Conservation (phyloP, 2,113 vertebrate species). For the Vidua macroura region DNA sequence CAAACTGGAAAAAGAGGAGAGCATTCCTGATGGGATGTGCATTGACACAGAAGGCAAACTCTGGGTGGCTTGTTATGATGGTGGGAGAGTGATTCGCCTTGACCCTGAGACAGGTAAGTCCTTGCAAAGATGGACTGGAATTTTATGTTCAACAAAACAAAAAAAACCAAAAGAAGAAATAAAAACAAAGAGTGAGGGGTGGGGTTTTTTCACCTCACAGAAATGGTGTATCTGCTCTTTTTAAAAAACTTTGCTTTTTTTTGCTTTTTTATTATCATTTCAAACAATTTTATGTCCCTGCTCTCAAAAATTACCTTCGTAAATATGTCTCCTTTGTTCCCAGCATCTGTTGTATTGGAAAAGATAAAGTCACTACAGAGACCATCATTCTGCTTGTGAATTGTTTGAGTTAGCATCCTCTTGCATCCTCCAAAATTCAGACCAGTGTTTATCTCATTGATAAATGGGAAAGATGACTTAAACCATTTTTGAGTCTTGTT, state of each 20-base stretch:
- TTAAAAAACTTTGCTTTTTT: neutral
- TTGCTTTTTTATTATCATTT: neutral
- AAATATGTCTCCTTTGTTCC: neutral
- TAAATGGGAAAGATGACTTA: neutral
- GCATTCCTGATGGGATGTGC: slow-evolving; percentile 91
- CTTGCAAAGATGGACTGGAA: neutral
- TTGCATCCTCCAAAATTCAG: neutral
- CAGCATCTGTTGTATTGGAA: neutral
- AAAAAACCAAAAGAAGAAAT: neutral
- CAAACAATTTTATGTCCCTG: neutral
- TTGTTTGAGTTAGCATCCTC: neutral
- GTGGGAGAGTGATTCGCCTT: slow-evolving; percentile 87
- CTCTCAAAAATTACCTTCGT: neutral
- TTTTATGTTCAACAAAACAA: neutral
- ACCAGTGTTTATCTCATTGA: neutral
- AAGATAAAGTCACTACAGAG: neutral
- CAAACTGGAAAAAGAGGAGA: slow-evolving; percentile 81
- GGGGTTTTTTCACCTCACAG: fast-evolving
- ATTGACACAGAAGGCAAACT: slow-evolving; percentile 85
- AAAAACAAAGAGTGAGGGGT: neutral
- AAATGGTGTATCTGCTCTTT: neutral
- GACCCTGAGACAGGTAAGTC: slow-evolving; percentile 86
- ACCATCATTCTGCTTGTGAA: neutral
- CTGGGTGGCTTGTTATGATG: slow-evolving; percentile 92
- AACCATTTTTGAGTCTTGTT: neutral